A percentile compares a stretch with the other conserved stretches of the same genome.
These are phyloP conservation scores for Glyphotaelius pellucidus DNA, from an alignment of 2,888 invertebrate species.

Conservation along the genomic window DNA sequence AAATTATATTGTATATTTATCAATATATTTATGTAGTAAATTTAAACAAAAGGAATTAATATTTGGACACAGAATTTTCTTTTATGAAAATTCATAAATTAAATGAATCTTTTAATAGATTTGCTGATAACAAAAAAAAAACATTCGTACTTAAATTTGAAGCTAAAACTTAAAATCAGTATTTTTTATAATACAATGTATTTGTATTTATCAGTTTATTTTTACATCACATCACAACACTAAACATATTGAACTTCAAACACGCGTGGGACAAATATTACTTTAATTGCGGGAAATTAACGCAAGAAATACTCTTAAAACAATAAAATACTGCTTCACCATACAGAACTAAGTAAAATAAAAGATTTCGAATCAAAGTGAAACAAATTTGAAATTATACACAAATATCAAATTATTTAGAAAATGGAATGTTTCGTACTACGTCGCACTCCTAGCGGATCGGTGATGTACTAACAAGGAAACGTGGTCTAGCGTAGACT, in stretches of 20 bases:
- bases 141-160: neutral
- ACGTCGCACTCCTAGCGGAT: conserved; percentile 65
- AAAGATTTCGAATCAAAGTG: conserved; percentile 33
- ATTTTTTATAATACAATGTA: neutral
- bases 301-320: neutral
- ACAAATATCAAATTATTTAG: conserved; percentile 9
- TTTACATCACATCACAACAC: conserved; percentile 32
- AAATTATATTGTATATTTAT: no score
- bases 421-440: conserved; percentile 47
- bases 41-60: neutral
- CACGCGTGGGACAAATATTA: conserved; percentile 2
- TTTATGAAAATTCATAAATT: neutral
- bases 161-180: neutral
- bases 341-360: neutral
- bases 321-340: neutral
- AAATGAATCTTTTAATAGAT: neutral
- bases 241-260: conserved; percentile 44
- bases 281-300: neutral
- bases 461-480: conserved; percentile 63
- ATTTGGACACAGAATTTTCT: neutral
- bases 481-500: conserved; percentile 52
- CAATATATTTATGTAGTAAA: no score
- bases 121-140: neutral
- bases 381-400: conserved; percentile 6
- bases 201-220: neutral